These are phyloP conservation scores for Drosophila parvula DNA, from an alignment of 1,140 invertebrate species.

Conservation along the genomic window DNA sequence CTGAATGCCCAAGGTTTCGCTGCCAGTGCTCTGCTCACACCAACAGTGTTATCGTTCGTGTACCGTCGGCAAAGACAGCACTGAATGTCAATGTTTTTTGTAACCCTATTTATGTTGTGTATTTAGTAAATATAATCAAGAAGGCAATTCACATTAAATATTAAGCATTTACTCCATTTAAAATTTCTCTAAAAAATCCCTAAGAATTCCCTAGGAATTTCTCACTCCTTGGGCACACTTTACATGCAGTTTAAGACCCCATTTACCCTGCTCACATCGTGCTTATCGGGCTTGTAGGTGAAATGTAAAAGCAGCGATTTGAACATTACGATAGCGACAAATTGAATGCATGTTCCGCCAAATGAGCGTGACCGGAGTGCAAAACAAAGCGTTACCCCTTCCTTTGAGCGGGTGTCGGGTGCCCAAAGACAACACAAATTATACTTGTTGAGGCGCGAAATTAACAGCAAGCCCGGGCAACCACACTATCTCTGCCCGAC, in stretches of 20 bases:
- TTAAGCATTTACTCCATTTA: not conserved
- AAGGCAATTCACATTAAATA: too few species aligned
- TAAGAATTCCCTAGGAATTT: not conserved
- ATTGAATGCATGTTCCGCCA: slow-evolving; percentile 60
- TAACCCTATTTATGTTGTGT: too few species aligned
- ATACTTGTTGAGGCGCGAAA: slow-evolving; percentile 61
- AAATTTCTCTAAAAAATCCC: not conserved
- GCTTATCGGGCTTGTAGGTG: slow-evolving; percentile 25
- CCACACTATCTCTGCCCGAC: slow-evolving; percentile 16
- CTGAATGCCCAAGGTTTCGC: too few species aligned
- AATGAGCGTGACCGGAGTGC: slow-evolving; percentile 45
- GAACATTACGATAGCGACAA: slow-evolving; percentile 39
- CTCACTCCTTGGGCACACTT: not conserved
- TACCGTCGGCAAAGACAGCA: too few species aligned
- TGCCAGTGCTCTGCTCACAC: too few species aligned
- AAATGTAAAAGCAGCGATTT: slow-evolving; percentile 35
- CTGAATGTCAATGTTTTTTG: too few species aligned
- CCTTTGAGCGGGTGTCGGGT: slow-evolving; percentile 34
- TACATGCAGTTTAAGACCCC: not conserved
- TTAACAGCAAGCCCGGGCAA: slow-evolving; percentile 36
- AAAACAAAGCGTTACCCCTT: slow-evolving; percentile 16
- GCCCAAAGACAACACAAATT: slow-evolving; percentile 52
- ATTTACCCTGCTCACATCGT: not conserved
- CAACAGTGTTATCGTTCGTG: too few species aligned
- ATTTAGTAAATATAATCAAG: too few species aligned